A percentile compares a stretch with the other conserved stretches of the same genome.
phyloP scores from a whole-genome alignment of 1,140 invertebrate genomes.

The Scylla paramamosain region DNA sequence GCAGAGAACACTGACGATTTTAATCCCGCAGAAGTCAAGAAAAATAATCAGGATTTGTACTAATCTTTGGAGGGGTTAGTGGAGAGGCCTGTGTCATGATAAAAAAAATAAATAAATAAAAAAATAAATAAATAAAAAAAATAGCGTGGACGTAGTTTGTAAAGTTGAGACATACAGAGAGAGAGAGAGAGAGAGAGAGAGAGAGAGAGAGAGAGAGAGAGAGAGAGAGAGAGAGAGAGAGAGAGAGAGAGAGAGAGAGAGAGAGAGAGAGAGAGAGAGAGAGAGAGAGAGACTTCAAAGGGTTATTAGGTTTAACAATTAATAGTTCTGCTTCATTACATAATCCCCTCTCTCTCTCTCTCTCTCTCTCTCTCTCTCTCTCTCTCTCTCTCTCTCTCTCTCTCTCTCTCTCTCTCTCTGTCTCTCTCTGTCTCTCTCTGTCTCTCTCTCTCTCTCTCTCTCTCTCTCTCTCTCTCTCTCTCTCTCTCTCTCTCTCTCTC shows the following conservation, averaged over 20 bases:
- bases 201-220: constrained; percentile 25
- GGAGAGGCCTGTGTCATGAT: background rate
- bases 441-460: background rate
- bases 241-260: constrained; percentile 16
- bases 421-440: no score
- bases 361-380: no score
- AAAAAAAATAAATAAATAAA: background rate
- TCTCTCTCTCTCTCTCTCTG: background rate
- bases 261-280: constrained; percentile 35
- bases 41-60: background rate
- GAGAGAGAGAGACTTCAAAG: constrained; percentile 36
- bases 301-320: background rate
- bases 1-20: background rate
- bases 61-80: background rate
- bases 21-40: background rate
- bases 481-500: no score
- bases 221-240: constrained; percentile 26
- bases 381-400: no score
- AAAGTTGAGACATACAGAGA: no score
- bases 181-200: background rate
- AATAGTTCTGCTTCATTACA: background rate
- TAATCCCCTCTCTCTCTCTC: background rate
- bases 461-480: no score
- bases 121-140: background rate
- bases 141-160: no score